Evolutionary conservation across 1,140 invertebrate species (phyloP), one percentile per base, ranked within the genome.

Genomic region (Nephotettix cincticeps): DNA sequence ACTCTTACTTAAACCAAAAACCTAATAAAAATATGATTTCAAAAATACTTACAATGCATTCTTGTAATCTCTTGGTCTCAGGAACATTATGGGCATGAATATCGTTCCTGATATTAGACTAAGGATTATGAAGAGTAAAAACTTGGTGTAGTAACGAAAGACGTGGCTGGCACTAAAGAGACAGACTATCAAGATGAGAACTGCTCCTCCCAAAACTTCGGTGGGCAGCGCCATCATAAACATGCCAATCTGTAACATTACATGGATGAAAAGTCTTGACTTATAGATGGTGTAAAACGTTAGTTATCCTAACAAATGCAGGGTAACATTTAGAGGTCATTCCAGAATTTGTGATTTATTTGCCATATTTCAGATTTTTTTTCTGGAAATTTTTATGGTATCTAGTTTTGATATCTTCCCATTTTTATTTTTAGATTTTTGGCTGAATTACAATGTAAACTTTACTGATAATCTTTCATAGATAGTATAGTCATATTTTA

Each of bases 71-170:
- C 86, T 82, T 6, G 91, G 89, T 71, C 82, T 85, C 1, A 89
- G 78, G 17, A 92, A 79, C 91, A 93, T 93, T 4, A 93, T 78
- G 19, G 91, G 91, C 64, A 93, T 85, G 65, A 87, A 88, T 23
- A 86, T 79, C 66, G 88, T 84, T 0, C 90, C 85, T 19, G 81
- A 83, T 72, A 90, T 76, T 21, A 86, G 77, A 58, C 84, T 85
- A 3, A 84, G 76, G 40, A 89, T 72, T 27, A 86, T 78, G 75
- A 89, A 88, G 73, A 91, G 80, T 40, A 84, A 70, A 78, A 86
- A 88, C 76, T 89, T 89, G 27, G 83, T 77, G 70, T 84, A 83
- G 77, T 88, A 90, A 70, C 85, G 84, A 19, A 85, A 84, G 19
- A 79, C 80, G 28, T 85, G 81, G 72, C 85, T 86, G 28, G 85